Conservation (phyloP, 2,888 invertebrate genomes). For the Synanthedon formicaeformis region DNA sequence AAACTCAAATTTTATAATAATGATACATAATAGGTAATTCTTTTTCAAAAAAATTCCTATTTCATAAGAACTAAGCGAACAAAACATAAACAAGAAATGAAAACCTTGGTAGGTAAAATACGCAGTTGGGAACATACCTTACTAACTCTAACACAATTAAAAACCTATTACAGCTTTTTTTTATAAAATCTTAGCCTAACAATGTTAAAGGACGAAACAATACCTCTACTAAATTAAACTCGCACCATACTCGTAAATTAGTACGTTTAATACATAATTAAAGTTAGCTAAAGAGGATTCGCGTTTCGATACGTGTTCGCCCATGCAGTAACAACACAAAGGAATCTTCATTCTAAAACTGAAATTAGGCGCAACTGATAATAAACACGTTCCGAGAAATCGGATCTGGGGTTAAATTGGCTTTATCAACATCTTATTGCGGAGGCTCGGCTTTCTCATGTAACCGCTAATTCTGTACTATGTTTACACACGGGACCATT, state of each 20-base stretch:
- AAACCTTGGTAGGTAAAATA: too few relatives aligned
- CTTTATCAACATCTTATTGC: slow-evolving; percentile 41
- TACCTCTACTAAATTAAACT: neutral
- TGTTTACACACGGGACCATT: slow-evolving; percentile 38
- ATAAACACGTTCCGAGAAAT: slow-evolving; percentile 38
- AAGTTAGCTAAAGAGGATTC: neutral
- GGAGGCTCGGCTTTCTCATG: slow-evolving; percentile 15
- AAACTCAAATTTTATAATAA: too few relatives aligned
- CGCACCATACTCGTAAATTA: neutral
- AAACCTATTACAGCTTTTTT: too few relatives aligned
- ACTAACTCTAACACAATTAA: too few relatives aligned
- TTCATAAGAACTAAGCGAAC: too few relatives aligned
- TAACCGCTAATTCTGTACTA: slow-evolving; percentile 44
- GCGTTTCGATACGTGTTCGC: neutral
- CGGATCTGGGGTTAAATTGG: slow-evolving; percentile 37
- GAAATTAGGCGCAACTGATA: slow-evolving; percentile 40
- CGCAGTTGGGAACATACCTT: too few relatives aligned
- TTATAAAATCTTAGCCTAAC: too few relatives aligned
- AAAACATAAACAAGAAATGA: too few relatives aligned
- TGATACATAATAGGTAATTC: too few relatives aligned
- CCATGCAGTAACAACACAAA: neutral
- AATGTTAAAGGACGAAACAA: neutral
- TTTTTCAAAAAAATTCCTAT: too few relatives aligned
- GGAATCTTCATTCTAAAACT: slow-evolving; percentile 11
- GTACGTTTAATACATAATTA: neutral